Conservation (phyloP, 1,140 invertebrate genomes). For the Zeugodacus cucurbitae region DNA sequence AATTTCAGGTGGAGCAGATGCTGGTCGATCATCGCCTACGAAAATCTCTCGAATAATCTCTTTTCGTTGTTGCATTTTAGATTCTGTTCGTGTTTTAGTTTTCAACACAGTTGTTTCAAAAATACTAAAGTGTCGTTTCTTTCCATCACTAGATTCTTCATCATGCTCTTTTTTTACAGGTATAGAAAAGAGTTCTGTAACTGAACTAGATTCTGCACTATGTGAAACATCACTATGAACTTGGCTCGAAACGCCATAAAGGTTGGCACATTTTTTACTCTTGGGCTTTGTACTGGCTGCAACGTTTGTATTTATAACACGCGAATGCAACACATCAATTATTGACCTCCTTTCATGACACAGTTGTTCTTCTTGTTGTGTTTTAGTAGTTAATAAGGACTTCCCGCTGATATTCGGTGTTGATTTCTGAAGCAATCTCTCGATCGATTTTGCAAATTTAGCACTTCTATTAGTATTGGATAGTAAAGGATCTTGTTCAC, state of each 20-base stretch:
- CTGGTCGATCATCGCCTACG: conserved; percentile 74
- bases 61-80: conserved; percentile 78
- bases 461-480: conserved; percentile 5
- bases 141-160: conserved; percentile 69
- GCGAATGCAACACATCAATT: conserved; percentile 60
- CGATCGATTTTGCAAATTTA: conserved; percentile 21
- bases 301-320: conserved; percentile 51
- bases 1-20: conserved; percentile 71
- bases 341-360: conserved; percentile 55
- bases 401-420: neutral
- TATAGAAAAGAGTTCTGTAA: neutral
- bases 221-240: conserved; percentile 19
- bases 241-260: neutral
- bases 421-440: conserved; percentile 24
- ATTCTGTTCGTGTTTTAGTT: conserved; percentile 80
- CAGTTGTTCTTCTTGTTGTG: neutral
- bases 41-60: conserved; percentile 84
- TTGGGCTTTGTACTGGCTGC: neutral
- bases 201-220: conserved; percentile 20
- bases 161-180: conserved; percentile 48
- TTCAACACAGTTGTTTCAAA: conserved; percentile 79
- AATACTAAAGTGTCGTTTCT: conserved; percentile 67
- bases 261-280: neutral
- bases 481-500: conserved; percentile 6
- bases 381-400: neutral